Evolutionary conservation across 2,113 vertebrate species (phyloP).

Genomic region (Tetrax tetrax): DNA sequence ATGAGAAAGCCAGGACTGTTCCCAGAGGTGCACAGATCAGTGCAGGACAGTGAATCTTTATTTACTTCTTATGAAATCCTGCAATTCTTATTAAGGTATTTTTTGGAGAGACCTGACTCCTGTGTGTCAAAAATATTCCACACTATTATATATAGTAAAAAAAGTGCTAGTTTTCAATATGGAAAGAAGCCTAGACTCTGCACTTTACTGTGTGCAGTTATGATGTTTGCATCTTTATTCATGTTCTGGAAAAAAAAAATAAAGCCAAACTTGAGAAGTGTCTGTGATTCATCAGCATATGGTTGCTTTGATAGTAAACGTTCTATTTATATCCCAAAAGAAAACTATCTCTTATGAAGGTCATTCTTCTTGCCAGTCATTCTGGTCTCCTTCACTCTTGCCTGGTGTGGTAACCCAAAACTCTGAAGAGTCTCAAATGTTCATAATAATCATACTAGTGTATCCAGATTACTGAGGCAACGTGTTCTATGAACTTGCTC

Average conservation of each 20-base stretch:
- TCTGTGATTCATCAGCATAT: not conserved
- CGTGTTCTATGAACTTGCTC: not conserved
- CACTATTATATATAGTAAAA: not conserved
- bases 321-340: not conserved
- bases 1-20: not conserved
- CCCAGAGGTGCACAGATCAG: not conserved
- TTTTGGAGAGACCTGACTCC: not conserved
- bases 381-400: not conserved
- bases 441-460: not conserved
- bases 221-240: not conserved
- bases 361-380: not conserved
- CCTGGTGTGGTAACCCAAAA: not conserved
- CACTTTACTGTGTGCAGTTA: not conserved
- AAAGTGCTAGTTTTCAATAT: not conserved
- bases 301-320: not conserved
- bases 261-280: not conserved
- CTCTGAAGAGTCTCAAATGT: not conserved
- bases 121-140: not conserved
- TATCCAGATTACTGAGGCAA: not conserved
- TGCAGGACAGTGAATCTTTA: not conserved
- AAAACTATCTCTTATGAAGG: not conserved
- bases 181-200: not conserved
- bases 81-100: not conserved
- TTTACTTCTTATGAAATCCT: not conserved
- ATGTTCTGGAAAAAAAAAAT: not conserved